Base-by-base conservation (phyloP, 2,797 vertebrate genomes). In the Eulemur albifrons region DNA sequence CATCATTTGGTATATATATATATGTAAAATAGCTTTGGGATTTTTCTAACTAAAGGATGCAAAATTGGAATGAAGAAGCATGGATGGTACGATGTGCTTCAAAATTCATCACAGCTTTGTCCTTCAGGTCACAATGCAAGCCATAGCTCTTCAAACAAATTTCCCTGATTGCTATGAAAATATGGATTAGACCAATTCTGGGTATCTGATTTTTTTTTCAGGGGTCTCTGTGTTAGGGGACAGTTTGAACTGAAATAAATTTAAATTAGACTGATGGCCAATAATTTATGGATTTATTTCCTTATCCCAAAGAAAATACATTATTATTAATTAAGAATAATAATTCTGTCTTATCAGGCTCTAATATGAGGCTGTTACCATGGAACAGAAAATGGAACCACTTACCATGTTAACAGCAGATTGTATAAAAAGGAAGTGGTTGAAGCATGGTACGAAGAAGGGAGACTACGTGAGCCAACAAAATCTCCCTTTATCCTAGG, bases 291-390 rank as follows among this genome's bases (percentile, higher is more conserved):
- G 32, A 70, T 83, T 87, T 86, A n/a, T 93, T 86, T 95, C 17
- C 45, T 89, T 76, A 76, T 40, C 7, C 32, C 17, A 72, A 85
- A 40, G 52, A 85, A 90, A 96, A 76, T 76, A 23, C 17, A 79
- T 90, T 73, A 67, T 76, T 83, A 88, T 67, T 92, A 87, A 52
- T 93, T 73, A 80, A 61, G 10, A 79, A 69, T 67, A 95, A 92
- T 59, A 84, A 80, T 90, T 83, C 69, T 14, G 50, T 63, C 43
- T 76, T 80, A 57, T 30, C 35, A 80, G 52, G 21, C 13, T 94
- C 54, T 6, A n/a, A 21, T 21, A 20, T 9, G 27, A 95, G 23
- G 43, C 23, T 85, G 57, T 92, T 95, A 14, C 30, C 81, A 40
- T 48, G 54, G 54, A 88, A 90, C 76, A 76, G 45, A 54, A 13